phyloP scores from a whole-genome alignment of 2,113 vertebrate genomes.

The Macquaria ambigua region DNA sequence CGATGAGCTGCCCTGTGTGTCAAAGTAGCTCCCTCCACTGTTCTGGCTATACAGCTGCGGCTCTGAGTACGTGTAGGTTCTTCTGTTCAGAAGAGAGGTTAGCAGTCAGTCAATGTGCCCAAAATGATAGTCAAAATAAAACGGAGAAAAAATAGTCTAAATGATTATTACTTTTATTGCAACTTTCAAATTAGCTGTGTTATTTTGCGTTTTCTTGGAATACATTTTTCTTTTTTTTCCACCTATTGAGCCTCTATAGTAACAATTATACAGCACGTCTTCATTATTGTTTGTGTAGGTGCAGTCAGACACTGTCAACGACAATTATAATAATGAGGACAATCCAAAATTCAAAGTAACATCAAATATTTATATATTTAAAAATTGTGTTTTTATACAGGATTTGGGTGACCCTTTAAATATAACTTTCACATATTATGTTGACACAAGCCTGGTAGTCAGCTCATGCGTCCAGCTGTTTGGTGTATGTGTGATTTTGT shows the following conservation, averaged over 20 bases:
- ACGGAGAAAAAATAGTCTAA: not conserved
- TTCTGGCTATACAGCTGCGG: constrained; percentile 95
- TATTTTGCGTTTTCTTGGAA: not conserved
- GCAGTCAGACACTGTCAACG: not conserved
- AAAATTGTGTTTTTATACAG: not conserved
- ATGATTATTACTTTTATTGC: not conserved
- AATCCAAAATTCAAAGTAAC: not conserved
- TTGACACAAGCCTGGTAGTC: not conserved
- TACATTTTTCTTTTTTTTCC: no score
- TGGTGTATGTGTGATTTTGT: not conserved
- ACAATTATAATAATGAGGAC: not conserved
- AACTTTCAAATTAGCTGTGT: not conserved
- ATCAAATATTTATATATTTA: not conserved
- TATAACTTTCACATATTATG: not conserved
- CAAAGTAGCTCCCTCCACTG: constrained; percentile 93
- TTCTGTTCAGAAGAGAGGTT: constrained; percentile 81
- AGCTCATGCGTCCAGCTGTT: not conserved
- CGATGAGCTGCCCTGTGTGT: constrained; percentile 89
- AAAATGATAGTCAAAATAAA: not conserved
- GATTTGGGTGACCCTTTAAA: not conserved
- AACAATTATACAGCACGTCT: not conserved
- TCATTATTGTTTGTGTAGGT: not conserved
- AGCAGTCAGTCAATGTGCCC: not conserved
- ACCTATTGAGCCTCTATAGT: not conserved
- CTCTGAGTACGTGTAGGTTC: constrained; percentile 93